phyloP scores from a whole-genome alignment of 2,888 invertebrate genomes.

The Tenthredo scrophulariae region DNA sequence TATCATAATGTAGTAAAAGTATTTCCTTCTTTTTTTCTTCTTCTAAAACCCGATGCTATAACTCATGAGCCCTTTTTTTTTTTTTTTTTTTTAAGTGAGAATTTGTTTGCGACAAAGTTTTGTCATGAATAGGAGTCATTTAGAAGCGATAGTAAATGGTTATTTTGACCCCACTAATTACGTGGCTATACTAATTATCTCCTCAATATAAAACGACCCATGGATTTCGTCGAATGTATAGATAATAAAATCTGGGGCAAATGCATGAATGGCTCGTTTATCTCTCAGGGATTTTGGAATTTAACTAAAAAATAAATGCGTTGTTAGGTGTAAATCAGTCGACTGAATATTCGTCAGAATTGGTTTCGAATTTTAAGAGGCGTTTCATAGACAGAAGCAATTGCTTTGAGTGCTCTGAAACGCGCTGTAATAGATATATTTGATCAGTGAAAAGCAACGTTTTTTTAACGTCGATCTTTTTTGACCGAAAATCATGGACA shows the following conservation, averaged over 20 bases:
- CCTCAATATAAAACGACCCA: not conserved
- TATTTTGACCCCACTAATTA: constrained; percentile 18
- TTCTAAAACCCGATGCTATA: not conserved
- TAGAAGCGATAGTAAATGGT: constrained; percentile 1
- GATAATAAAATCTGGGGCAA: not conserved
- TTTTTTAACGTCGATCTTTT: not conserved
- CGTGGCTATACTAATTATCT: constrained; percentile 12
- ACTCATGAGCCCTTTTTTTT: not conserved
- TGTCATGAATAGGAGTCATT: constrained; percentile 20
- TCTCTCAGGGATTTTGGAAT: not conserved
- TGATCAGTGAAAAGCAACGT: not conserved
- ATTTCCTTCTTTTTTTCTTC: not conserved
- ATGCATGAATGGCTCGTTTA: not conserved
- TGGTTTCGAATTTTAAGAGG: not conserved
- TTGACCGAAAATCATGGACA: not conserved
- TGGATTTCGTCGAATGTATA: not conserved
- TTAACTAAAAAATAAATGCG: not conserved
- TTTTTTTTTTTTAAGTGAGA: not conserved
- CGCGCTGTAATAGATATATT: too few relatives aligned
- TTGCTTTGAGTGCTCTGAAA: too few relatives aligned
- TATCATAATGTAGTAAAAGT: not conserved
- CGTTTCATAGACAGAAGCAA: not conserved
- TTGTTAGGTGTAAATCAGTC: not conserved
- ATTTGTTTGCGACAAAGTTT: not conserved
- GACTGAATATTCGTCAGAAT: not conserved